Evolutionary conservation across 37 sponge, comb jelly and placozoan species (phyloP).

Genomic region (Haliclona indistincta): DNA sequence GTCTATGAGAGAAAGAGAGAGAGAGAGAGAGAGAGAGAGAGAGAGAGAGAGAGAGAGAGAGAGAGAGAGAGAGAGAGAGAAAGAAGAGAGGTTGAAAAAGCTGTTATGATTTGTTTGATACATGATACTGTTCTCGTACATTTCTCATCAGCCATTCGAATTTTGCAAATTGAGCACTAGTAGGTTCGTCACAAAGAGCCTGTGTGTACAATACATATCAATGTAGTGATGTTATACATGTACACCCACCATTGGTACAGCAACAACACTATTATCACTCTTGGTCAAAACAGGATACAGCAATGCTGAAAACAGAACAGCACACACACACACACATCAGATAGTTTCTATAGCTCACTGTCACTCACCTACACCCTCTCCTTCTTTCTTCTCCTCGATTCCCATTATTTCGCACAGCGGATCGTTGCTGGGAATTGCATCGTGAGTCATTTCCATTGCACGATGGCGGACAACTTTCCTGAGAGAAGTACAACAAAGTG

Average conservation of each 20-base stretch:
- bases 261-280: conserved; percentile 35
- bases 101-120: neutral
- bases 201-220: neutral
- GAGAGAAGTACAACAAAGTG: neutral
- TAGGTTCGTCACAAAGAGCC: conserved; percentile 54
- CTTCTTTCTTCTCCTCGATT: neutral
- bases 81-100: neutral
- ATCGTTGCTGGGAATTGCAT: neutral
- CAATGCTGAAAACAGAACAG: conserved; percentile 6
- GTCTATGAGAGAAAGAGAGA: no score
- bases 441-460: neutral
- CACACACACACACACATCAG: neutral
- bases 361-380: neutral
- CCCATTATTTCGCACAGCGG: neutral
- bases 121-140: conserved; percentile 5
- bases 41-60: neutral
- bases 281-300: conserved; percentile 35
- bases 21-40: no score
- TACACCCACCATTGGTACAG: conserved; percentile 38
- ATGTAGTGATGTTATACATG: neutral
- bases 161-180: conserved; percentile 19
- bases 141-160: conserved; percentile 48
- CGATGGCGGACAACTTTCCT: neutral
- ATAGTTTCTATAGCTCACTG: neutral
- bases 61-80: neutral